These are phyloP conservation scores for Lasius platythorax DNA, from an alignment of 2,888 invertebrate species.

Conservation along the genomic window DNA sequence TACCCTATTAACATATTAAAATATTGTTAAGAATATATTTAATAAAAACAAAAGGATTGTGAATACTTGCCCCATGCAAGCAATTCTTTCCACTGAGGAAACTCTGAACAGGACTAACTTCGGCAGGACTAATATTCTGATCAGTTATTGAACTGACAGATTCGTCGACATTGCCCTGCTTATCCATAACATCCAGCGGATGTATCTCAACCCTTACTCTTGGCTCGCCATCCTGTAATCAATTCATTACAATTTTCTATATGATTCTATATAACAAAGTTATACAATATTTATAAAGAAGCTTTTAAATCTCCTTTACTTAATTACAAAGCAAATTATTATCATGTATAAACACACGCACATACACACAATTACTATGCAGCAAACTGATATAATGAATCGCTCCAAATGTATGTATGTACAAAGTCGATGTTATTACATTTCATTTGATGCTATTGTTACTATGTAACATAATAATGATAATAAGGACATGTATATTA, in stretches of 20 bases:
- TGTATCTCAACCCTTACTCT: slow-evolving; percentile 90
- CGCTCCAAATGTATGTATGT: not conserved
- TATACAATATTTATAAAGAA: slow-evolving; percentile 1
- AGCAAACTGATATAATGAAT: slow-evolving; percentile 10
- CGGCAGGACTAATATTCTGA: slow-evolving; percentile 84
- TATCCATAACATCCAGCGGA: slow-evolving; percentile 87
- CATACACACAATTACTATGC: not conserved
- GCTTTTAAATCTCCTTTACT: slow-evolving; percentile 1
- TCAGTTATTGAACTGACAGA: slow-evolving; percentile 73
- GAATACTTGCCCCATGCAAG: slow-evolving; percentile 91
- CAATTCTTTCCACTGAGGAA: slow-evolving; percentile 95
- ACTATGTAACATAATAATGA: not conserved
- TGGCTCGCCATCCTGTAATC: slow-evolving; percentile 88
- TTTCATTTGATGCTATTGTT: not conserved
- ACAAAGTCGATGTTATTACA: not conserved
- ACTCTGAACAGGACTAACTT: slow-evolving; percentile 91
- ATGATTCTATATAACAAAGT: not conserved
- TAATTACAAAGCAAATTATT: slow-evolving; percentile 5
- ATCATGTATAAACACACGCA: not conserved
- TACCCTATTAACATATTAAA: slow-evolving; percentile 88
- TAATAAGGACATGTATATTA: slow-evolving; percentile 1
- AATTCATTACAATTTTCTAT: not conserved
- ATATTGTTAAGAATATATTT: not conserved
- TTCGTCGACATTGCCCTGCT: slow-evolving; percentile 78
- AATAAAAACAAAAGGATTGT: not conserved